Conservation (phyloP, 1,140 invertebrate species). For the Pseudomyrmex sp. region DNA sequence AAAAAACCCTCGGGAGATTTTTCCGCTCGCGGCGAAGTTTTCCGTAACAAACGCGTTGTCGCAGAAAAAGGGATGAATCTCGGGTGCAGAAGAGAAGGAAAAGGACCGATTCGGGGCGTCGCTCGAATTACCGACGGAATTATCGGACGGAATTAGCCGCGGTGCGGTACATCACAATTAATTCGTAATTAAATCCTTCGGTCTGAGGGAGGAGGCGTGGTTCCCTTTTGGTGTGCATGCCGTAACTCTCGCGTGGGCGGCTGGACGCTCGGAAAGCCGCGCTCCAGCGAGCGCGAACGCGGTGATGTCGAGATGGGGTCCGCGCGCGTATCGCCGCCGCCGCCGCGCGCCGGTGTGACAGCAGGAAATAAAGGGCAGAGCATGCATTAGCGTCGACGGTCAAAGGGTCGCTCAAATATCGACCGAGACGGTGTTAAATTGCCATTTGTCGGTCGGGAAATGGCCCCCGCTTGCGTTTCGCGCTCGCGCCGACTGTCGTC, state of each 20-base stretch:
- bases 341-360: conserved; percentile 72
- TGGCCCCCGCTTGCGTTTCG: conserved; percentile 58
- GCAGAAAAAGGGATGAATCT: conserved; percentile 18
- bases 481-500: conserved; percentile 56
- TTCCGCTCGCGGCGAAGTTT: conserved; percentile 28
- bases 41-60: background rate
- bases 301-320: conserved; percentile 53
- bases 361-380: conserved; percentile 81
- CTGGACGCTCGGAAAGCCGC: conserved; percentile 39
- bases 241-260: conserved; percentile 58
- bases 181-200: conserved; percentile 79
- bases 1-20: background rate
- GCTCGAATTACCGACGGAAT: conserved; percentile 50
- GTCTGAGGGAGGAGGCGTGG: conserved; percentile 67
- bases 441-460: conserved; percentile 77
- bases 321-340: conserved; percentile 56
- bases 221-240: conserved; percentile 40
- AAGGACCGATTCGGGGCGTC: conserved; percentile 40
- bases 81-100: conserved; percentile 19
- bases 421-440: conserved; percentile 80
- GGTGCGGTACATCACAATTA: conserved; percentile 78
- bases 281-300: conserved; percentile 51
- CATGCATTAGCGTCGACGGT: conserved; percentile 77
- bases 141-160: conserved; percentile 72
- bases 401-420: conserved; percentile 79